These are phyloP conservation scores for Numida meleagris DNA, from an alignment of 2,113 vertebrate genomes.

Conservation along the genomic window DNA sequence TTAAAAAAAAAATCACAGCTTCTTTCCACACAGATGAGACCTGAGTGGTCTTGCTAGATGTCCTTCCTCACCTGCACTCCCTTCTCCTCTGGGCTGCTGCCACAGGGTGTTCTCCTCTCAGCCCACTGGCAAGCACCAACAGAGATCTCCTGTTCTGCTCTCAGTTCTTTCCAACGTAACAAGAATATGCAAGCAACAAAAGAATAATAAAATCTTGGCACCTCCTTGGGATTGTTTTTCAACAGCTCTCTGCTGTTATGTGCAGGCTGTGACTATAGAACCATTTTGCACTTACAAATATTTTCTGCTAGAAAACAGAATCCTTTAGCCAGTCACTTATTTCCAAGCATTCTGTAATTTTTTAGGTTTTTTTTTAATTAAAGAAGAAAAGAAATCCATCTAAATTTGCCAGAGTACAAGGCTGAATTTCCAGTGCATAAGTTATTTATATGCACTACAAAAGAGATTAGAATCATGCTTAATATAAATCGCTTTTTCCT, in stretches of 20 bases:
- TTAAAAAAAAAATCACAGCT: not conserved
- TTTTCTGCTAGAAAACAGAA: constrained; percentile 6
- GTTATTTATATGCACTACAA: constrained; percentile 24
- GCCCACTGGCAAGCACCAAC: not conserved
- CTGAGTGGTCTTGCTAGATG: not conserved
- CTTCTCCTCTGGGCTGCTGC: not conserved
- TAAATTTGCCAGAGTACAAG: not conserved
- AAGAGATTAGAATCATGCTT: constrained; percentile 8
- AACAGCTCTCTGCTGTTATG: not conserved
- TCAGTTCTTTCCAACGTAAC: not conserved
- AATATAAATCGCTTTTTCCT: constrained; percentile 33
- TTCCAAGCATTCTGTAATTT: not conserved
- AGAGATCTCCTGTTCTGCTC: not conserved
- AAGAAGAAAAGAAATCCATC: not conserved
- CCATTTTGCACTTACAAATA: not conserved
- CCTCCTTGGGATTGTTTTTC: not conserved
- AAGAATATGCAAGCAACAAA: not conserved
- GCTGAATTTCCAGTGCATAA: not conserved
- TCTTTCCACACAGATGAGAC: not conserved
- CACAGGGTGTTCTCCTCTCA: not conserved
- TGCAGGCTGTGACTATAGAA: not conserved
- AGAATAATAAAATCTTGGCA: not conserved
- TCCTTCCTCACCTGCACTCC: not conserved
- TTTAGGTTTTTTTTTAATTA: not conserved
- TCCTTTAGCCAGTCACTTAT: not conserved